phyloP scores from a whole-genome alignment of 2,888 invertebrate species.

The Rhaphigaster nebulosa region DNA sequence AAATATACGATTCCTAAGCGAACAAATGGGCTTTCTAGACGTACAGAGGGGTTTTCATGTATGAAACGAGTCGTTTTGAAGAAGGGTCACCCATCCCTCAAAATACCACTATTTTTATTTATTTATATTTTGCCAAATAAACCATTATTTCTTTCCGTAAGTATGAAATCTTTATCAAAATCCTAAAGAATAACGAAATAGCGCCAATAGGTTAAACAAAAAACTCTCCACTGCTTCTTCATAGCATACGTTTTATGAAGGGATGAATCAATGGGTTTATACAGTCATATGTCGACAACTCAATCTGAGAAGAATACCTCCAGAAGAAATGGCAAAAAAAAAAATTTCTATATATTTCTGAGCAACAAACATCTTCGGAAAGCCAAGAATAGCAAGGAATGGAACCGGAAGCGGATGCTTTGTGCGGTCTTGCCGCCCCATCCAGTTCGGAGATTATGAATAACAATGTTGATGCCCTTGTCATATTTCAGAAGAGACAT shows the following conservation, averaged over 20 bases:
- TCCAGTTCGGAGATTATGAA: slow-evolving; percentile 66
- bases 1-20: no score
- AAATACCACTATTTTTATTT: no score
- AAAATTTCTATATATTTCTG: neutral
- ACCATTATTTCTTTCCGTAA: no score
- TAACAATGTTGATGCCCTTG: slow-evolving; percentile 63
- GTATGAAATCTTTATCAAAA: no score
- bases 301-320: neutral
- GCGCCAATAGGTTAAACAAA: no score
- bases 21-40: no score
- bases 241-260: neutral
- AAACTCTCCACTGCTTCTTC: no score
- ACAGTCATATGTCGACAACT: neutral
- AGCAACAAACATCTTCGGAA: slow-evolving; percentile 1
- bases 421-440: slow-evolving; percentile 55
- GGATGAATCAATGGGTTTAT: neutral
- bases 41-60: no score
- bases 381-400: slow-evolving; percentile 10
- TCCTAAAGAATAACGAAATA: no score
- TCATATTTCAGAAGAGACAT: slow-evolving; percentile 62
- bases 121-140: no score
- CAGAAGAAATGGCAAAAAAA: neutral
- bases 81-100: no score
- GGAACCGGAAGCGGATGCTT: slow-evolving; percentile 47
- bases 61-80: no score